A percentile compares a stretch with the other conserved stretches of the same genome.
These are phyloP conservation scores for Drosophila baimaii DNA, from an alignment of 1,140 invertebrate genomes.

Conservation along the genomic window DNA sequence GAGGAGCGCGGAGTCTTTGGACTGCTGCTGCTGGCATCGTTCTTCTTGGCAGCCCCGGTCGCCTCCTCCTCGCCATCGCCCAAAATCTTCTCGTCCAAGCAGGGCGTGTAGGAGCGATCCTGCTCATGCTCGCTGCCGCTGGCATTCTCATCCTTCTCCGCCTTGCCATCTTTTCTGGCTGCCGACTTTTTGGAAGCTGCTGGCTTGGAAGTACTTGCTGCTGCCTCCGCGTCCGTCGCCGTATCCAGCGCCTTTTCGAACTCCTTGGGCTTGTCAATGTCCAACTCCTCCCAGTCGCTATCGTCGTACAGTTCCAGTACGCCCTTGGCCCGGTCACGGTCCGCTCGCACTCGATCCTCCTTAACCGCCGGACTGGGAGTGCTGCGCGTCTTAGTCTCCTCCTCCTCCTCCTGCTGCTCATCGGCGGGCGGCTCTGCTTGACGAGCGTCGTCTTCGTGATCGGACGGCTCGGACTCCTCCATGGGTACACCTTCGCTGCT, in stretches of 20 bases:
- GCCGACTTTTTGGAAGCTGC: conserved; percentile 3
- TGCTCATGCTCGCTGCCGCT: conserved; percentile 50
- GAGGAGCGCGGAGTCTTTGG: conserved; percentile 16
- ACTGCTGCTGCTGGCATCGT: conserved; percentile 11
- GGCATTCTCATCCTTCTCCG: neutral
- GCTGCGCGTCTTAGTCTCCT: conserved; percentile 41
- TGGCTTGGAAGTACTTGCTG: conserved; percentile 3
- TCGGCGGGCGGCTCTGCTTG: neutral
- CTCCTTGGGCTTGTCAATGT: conserved; percentile 79
- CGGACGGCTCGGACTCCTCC: conserved; percentile 6
- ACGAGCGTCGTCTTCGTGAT: neutral
- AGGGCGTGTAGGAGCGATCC: conserved; percentile 88
- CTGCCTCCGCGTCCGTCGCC: neutral
- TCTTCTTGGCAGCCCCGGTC: neutral
- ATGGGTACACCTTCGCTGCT: conserved; percentile 23
- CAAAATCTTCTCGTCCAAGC: conserved; percentile 86
- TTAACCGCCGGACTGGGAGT: conserved; percentile 64
- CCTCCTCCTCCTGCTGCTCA: conserved; percentile 33
- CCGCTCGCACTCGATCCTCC: conserved; percentile 42
- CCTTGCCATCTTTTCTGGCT: conserved; percentile 6
- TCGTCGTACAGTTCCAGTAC: conserved; percentile 83
- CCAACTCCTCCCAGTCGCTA: conserved; percentile 83
- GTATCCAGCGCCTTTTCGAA: conserved; percentile 65
- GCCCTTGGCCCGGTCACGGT: conserved; percentile 64
- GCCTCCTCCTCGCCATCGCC: conserved; percentile 58